Percentiles rank a stretch among this genome's conserved stretches.
Evolutionary conservation across 1,140 invertebrate species (phyloP).

Genomic region (Aphelenchoides besseyi): DNA sequence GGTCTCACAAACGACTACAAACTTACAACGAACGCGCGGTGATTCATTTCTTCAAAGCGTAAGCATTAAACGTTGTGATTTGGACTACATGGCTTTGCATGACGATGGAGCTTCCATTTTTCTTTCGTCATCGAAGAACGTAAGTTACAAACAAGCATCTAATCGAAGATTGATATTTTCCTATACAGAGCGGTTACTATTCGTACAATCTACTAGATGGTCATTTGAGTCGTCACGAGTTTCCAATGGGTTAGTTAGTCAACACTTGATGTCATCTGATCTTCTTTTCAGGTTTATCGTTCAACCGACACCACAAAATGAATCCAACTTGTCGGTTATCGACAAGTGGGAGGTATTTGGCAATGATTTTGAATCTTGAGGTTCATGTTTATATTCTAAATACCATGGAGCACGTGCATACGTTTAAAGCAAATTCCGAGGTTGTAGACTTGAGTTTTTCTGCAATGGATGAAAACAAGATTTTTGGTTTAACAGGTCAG

Average conservation of each 20-base stretch:
- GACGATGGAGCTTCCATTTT: slow-evolving; percentile 35
- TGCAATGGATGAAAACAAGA: slow-evolving; percentile 34
- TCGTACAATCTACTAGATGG: slow-evolving; percentile 40
- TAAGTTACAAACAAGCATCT: not conserved
- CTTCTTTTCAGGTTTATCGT: slow-evolving; percentile 22
- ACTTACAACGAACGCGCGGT: slow-evolving; percentile 22
- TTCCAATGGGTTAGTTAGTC: slow-evolving; percentile 9
- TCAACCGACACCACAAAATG: not conserved
- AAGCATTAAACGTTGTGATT: slow-evolving; percentile 22
- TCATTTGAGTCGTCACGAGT: not conserved
- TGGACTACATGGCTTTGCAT: slow-evolving; percentile 35
- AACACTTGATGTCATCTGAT: slow-evolving; percentile 1
- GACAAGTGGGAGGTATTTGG: slow-evolving; percentile 39
- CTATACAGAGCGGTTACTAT: slow-evolving; percentile 41
- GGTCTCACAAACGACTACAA: slow-evolving; percentile 7
- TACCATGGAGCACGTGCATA: slow-evolving; percentile 51
- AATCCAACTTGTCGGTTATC: slow-evolving; percentile 21
- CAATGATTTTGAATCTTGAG: slow-evolving; percentile 32
- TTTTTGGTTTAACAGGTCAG: slow-evolving; percentile 36
- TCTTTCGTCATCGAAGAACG: slow-evolving; percentile 27
- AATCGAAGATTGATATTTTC: slow-evolving; percentile 14
- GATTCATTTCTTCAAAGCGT: slow-evolving; percentile 43
- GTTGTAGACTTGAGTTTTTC: slow-evolving; percentile 48
- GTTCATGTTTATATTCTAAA: slow-evolving; percentile 41
- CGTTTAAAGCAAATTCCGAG: slow-evolving; percentile 30